Evolutionary conservation across 2,888 invertebrate genomes (phyloP), one percentile per base, ranked within the genome.

Genomic region (Hypena proboscidalis): DNA sequence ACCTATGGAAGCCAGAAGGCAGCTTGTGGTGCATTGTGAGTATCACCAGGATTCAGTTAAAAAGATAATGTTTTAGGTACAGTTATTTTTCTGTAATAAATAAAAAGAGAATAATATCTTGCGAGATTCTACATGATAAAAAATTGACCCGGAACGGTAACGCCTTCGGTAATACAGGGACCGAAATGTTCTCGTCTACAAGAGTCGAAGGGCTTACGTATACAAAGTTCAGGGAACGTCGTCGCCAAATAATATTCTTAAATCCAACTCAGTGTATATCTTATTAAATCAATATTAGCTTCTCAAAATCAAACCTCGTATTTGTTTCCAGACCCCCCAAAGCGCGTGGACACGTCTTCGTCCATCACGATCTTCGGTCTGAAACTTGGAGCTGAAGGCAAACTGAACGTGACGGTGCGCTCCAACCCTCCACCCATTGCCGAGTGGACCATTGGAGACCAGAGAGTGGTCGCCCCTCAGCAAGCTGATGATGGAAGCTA

Each of bases 351-450:
- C 0, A 91, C 93, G 6, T 75, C 75, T 0, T 82, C 90, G 0
- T 82, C 88, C 0, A 92, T 77, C 45, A 93, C 94, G 20, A 94
- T 94, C 41, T 96, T 96, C 74, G 96, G 96, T 0, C 93, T 95
- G 46, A 94, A 94, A 48, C 84, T 96, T 51, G 95, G 95, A 2
- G 92, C 92, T 23, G 92, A 93, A n/a, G 96, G 95, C 0, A 87
- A 92, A 1, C 93, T 97, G 35, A 94, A 94, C 54, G 93, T 96
- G n/a, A 94, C 94, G 1, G 91, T 96, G 14, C 89, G 93, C 2
- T 93, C 96, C 7, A 94, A 95, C 80, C 96, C 97, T 0, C 85
- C 87, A 33, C 96, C 96, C 0, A 70, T 67, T n/a, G 92, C 94
- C 20, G 92, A 93, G 58, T 97, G 96, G 96, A 87, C 85, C 3